These are phyloP conservation scores for Ephydatia muelleri DNA, from an alignment of 37 sponge, comb jelly and placozoan genomes.

Conservation along the genomic window DNA sequence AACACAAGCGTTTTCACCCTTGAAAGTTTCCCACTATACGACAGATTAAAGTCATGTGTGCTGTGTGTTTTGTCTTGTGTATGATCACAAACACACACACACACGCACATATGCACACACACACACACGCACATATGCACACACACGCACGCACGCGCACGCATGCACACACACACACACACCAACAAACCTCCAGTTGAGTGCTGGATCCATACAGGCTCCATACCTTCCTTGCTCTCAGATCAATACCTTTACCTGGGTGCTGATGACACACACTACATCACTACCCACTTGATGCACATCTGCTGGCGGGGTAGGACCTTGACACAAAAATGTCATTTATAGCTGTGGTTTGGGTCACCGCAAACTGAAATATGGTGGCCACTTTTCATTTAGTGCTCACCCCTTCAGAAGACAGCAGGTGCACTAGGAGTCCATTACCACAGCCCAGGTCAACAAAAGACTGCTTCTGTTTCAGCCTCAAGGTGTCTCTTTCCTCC, in stretches of 20 bases:
- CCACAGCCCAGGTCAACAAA: slow-evolving; percentile 99
- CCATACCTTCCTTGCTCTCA: slow-evolving; percentile 92
- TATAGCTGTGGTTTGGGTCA: no score
- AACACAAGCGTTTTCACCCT: no score
- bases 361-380: no score
- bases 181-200: slow-evolving; percentile 64
- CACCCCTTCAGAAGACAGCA: slow-evolving; percentile 91
- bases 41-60: no score
- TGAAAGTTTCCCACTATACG: no score
- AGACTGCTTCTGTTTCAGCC: slow-evolving; percentile 60
- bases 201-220: slow-evolving; percentile 43
- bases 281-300: no score
- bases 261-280: slow-evolving; percentile 46
- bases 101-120: no score
- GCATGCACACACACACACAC: neutral
- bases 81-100: no score
- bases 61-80: no score
- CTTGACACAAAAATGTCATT: no score
- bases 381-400: slow-evolving; percentile 5
- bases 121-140: no score
- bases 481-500: slow-evolving; percentile 66
- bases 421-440: slow-evolving; percentile 94
- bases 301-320: no score
- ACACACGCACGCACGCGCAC: neutral
- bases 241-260: slow-evolving; percentile 92